These are phyloP conservation scores for Tarsius wallacei DNA, from an alignment of 2,797 vertebrate genomes.

Conservation along the genomic window DNA sequence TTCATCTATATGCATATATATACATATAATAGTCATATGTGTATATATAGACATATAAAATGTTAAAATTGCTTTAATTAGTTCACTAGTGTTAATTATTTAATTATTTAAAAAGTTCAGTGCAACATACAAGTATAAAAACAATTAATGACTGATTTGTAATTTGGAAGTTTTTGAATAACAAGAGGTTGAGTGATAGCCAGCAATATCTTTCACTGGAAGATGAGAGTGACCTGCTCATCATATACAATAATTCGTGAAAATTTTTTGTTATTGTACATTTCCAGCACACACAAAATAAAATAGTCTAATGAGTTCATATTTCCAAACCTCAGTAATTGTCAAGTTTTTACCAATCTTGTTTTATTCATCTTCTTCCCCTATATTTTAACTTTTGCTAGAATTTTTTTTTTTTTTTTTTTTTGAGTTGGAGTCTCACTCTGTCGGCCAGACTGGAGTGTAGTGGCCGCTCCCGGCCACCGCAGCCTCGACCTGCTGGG, in stretches of 20 bases:
- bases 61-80: constrained; percentile 76
- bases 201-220: constrained; percentile 23
- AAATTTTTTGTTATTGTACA: constrained; percentile 39
- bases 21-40: neutral
- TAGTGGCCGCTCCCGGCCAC: no score
- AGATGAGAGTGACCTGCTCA: constrained; percentile 40
- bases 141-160: constrained; percentile 61
- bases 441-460: no score
- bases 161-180: constrained; percentile 70
- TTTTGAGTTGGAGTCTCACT: no score
- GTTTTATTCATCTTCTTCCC: neutral
- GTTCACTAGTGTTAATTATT: constrained; percentile 71
- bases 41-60: neutral
- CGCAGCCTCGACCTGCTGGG: no score
- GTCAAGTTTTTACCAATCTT: neutral
- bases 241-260: constrained; percentile 53
- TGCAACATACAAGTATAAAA: constrained; percentile 70
- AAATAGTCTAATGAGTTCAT: constrained; percentile 1
- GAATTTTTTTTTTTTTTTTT: constrained; percentile 49
- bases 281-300: neutral
- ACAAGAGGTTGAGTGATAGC: constrained; percentile 43
- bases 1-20: neutral
- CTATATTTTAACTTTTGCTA: constrained; percentile 54
- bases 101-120: constrained; percentile 71
- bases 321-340: neutral